A percentile compares a stretch with the other conserved stretches of the same genome.
Evolutionary conservation across 2,797 vertebrate species (phyloP).

Genomic region (Tokudaia muenninki): DNA sequence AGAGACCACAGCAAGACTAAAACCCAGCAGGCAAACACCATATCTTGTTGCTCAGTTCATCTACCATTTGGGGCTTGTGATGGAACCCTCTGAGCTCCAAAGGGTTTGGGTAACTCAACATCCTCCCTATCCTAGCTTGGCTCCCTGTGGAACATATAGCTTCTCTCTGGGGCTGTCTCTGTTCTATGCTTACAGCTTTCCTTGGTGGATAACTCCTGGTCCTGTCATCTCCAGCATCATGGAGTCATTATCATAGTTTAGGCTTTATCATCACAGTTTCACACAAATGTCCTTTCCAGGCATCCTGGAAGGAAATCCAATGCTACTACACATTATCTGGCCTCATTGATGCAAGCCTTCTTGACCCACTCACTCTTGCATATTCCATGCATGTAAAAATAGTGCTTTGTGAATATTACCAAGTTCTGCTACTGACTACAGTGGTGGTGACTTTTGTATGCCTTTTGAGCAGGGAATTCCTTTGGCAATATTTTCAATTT

Average conservation of each 20-base stretch:
- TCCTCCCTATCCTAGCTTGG: neutral
- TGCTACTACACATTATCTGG: neutral
- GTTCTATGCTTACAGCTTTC: neutral
- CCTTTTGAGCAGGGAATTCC: neutral
- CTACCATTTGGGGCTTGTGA: neutral
- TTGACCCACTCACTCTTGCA: neutral
- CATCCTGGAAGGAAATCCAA: neutral
- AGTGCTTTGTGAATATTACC: neutral
- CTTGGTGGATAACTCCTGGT: neutral
- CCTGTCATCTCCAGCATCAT: neutral
- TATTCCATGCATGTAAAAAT: neutral
- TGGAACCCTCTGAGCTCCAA: neutral
- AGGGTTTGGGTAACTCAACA: neutral
- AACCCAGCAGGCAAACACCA: neutral
- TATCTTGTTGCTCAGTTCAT: neutral
- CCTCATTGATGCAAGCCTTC: neutral
- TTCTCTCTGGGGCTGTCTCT: neutral
- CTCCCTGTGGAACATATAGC: neutral
- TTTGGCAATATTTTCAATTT: neutral
- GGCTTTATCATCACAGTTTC: neutral
- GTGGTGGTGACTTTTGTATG: neutral
- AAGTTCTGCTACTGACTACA: neutral
- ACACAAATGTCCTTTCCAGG: neutral
- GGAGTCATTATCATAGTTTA: neutral
- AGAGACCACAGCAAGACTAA: neutral